Conservation (phyloP, 1,140 invertebrate genomes). For the Matsumurasca onukii region DNA sequence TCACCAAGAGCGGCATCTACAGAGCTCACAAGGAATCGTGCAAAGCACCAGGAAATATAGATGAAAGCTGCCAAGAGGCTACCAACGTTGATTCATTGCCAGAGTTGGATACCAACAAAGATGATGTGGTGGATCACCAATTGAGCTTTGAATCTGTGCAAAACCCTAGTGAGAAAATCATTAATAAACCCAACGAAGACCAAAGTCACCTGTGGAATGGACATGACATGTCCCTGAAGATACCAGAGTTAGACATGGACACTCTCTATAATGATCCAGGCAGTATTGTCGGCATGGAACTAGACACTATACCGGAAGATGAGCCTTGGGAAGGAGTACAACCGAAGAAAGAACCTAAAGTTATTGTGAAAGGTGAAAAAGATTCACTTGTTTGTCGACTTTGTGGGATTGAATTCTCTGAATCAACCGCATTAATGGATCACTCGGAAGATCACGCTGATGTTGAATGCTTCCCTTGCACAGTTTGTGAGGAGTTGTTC, state of each 20-base stretch:
- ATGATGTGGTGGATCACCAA: no score
- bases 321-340: slow-evolving; percentile 22
- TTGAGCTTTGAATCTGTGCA: not conserved
- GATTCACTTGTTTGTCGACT: slow-evolving; percentile 28
- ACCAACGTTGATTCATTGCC: no score
- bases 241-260: slow-evolving; percentile 32
- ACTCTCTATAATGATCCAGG: slow-evolving; percentile 29
- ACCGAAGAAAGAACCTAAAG: slow-evolving; percentile 1
- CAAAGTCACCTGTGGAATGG: slow-evolving; percentile 22
- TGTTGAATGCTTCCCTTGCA: slow-evolving; percentile 31
- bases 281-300: slow-evolving; percentile 30
- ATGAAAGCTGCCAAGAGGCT: not conserved
- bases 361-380: slow-evolving; percentile 11
- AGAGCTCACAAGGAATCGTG: not conserved
- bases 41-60: no score
- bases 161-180: not conserved
- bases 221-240: slow-evolving; percentile 19
- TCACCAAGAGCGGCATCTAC: slow-evolving; percentile 30
- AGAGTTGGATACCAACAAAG: no score
- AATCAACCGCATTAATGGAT: slow-evolving; percentile 24
- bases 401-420: slow-evolving; percentile 33
- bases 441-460: slow-evolving; percentile 35
- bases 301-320: slow-evolving; percentile 33
- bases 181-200: slow-evolving; percentile 15
- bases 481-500: slow-evolving; percentile 32